Evolutionary conservation across 2,797 vertebrate genomes (phyloP), one percentile per base, ranked within the genome.

Genomic region (Gouania willdenowi): DNA sequence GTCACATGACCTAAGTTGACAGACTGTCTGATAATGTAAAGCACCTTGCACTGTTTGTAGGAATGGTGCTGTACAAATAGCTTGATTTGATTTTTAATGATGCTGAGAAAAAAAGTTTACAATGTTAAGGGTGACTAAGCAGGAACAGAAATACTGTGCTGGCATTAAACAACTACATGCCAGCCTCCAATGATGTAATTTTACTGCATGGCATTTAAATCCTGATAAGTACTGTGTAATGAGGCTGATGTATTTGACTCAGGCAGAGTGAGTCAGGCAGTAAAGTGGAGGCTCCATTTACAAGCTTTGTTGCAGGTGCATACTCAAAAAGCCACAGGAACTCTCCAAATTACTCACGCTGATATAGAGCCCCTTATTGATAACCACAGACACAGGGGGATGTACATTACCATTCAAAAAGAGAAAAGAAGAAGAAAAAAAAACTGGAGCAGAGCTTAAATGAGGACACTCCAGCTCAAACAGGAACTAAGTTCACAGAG

Each of bases 241-340:
- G 59, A 66, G 26, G n/a, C 34, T 6, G 59, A 20, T 18, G 8
- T 38, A 28, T 42, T 17, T 14, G 37, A 44, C 8, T 26, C 59
- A 66, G 56, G 37, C 36, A 22, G 27, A 43, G 29, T 74, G 65
- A 71, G 38, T 76, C 65, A 72, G 44, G 14, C 12, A 6, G 21
- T 23, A 14, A 46, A 79, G 66, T 55, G 61, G 49, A 45, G 64
- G 69, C 58, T 75, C 57, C 18, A 5, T 62, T 78, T 73, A 52
- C 71, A 49, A 48, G 53, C 56, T 71, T 72, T 66, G 53, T 73
- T 69, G 41, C 48, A 50, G 67, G 57, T 75, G 41, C n/a, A 2
- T 35, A 50, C 72, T 81, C 52, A 11, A 67, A 73, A 58, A 51
- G 38, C 40, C 53, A 34, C 25, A 19, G 40, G 24, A 34, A 35